phyloP scores from a whole-genome alignment of 2,888 invertebrate genomes.

The Lobophora halterata region DNA sequence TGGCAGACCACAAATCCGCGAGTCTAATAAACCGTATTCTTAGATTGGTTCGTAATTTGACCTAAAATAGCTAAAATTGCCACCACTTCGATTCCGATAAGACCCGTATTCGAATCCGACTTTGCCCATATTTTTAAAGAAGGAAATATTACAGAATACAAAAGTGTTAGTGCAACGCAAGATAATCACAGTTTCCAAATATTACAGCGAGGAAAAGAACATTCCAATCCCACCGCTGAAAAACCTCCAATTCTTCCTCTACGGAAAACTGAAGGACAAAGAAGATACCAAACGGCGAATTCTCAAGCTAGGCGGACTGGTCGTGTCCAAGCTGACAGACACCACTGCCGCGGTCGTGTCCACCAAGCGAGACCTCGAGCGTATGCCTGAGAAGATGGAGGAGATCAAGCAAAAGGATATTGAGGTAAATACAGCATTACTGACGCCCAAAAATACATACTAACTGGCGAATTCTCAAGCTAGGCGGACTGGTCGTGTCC shows the following conservation, averaged over 20 bases:
- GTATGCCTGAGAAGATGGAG: conserved; percentile 82
- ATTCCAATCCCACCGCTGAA: conserved; percentile 86
- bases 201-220: conserved; percentile 83
- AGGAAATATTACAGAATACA: too few relatives aligned
- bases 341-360: conserved; percentile 89
- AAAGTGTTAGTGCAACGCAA: neutral
- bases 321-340: conserved; percentile 82
- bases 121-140: too few relatives aligned
- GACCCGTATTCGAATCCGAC: too few relatives aligned
- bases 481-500: conserved; percentile 90
- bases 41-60: too few relatives aligned
- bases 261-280: conserved; percentile 81
- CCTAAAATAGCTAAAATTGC: too few relatives aligned
- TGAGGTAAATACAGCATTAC: conserved; percentile 81
- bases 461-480: conserved; percentile 84
- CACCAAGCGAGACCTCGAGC: conserved; percentile 84
- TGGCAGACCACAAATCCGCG: too few relatives aligned
- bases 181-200: too few relatives aligned
- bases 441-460: conserved; percentile 82
- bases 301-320: conserved; percentile 87
- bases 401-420: conserved; percentile 85
- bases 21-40: too few relatives aligned
- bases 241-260: conserved; percentile 88
- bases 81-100: too few relatives aligned
- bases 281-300: conserved; percentile 85